Evolutionary conservation across 2,888 invertebrate species (phyloP).

Genomic region (Magallana nippona): DNA sequence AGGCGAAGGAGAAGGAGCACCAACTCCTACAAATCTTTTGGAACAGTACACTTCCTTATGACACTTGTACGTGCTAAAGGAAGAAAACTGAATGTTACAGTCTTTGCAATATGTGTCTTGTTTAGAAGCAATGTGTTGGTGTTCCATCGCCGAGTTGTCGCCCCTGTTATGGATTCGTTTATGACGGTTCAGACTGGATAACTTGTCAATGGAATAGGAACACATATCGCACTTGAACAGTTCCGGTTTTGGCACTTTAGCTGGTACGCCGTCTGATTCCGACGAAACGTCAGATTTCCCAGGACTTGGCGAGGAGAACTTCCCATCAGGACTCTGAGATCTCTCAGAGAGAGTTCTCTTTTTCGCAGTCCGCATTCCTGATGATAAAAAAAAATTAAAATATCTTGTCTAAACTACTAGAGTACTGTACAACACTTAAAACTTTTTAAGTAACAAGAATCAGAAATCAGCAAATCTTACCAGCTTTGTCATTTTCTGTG

Average conservation of each 20-base stretch:
- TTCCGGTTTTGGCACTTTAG: slow-evolving; percentile 55
- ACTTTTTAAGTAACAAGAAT: neutral
- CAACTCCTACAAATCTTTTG: slow-evolving; percentile 31
- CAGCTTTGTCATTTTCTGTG: neutral
- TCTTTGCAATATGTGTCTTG: slow-evolving; percentile 88
- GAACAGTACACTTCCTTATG: slow-evolving; percentile 95
- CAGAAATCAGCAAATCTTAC: neutral
- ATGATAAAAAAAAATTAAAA: neutral
- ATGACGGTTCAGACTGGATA: slow-evolving; percentile 95
- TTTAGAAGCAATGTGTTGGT: slow-evolving; percentile 56
- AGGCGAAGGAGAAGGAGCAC: slow-evolving; percentile 42
- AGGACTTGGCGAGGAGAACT: slow-evolving; percentile 9
- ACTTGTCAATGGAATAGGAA: slow-evolving; percentile 95
- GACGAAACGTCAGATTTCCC: slow-evolving; percentile 47
- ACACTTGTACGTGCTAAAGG: slow-evolving; percentile 93
- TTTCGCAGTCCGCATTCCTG: neutral
- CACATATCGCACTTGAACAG: slow-evolving; percentile 88
- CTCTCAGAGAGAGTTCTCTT: neutral
- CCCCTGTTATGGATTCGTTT: slow-evolving; percentile 83
- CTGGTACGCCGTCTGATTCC: slow-evolving; percentile 45
- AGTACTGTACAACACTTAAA: neutral
- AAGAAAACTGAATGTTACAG: slow-evolving; percentile 97
- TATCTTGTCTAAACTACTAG: neutral
- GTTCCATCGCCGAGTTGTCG: slow-evolving; percentile 46
- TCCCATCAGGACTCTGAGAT: slow-evolving; percentile 32